These are phyloP conservation scores for Zaprionus capensis DNA, from an alignment of 1,140 invertebrate genomes.

Conservation along the genomic window DNA sequence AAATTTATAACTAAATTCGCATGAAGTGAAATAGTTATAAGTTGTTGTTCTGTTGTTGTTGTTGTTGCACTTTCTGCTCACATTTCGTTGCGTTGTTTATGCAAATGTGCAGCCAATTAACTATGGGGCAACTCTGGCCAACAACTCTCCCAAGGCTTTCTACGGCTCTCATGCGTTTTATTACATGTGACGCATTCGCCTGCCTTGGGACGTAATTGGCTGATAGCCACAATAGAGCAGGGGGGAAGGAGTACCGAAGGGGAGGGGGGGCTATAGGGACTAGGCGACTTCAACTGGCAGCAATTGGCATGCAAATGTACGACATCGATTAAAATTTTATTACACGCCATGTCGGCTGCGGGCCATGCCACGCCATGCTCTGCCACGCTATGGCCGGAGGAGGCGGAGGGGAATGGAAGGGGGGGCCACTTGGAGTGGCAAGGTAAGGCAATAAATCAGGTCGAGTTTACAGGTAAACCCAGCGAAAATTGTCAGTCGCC, in stretches of 20 bases:
- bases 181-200: conserved; percentile 70
- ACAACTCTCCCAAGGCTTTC: conserved; percentile 50
- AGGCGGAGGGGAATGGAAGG: background rate
- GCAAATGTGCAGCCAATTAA: conserved; percentile 76
- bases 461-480: conserved; percentile 81
- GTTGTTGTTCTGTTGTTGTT: conserved; percentile 49
- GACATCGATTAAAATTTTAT: conserved; percentile 83
- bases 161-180: conserved; percentile 67
- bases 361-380: conserved; percentile 46
- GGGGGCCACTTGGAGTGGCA: conserved; percentile 17
- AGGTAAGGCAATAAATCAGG: conserved; percentile 73
- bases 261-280: too few relatives aligned
- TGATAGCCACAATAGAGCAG: background rate
- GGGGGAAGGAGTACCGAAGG: background rate
- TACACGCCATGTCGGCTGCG: conserved; percentile 71
- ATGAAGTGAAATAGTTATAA: conserved; percentile 50
- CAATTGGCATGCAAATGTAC: conserved; percentile 83
- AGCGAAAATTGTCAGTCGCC: conserved; percentile 78
- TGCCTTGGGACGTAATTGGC: conserved; percentile 56
- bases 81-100: conserved; percentile 67
- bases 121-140: conserved; percentile 40
- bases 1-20: conserved; percentile 53
- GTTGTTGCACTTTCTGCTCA: conserved; percentile 14
- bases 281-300: conserved; percentile 48
- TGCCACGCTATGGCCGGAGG: conserved; percentile 35